Evolutionary conservation across 2,888 invertebrate genomes (phyloP), one percentile per base, ranked within the genome.

Genomic region (Lasioglossum malachurum): DNA sequence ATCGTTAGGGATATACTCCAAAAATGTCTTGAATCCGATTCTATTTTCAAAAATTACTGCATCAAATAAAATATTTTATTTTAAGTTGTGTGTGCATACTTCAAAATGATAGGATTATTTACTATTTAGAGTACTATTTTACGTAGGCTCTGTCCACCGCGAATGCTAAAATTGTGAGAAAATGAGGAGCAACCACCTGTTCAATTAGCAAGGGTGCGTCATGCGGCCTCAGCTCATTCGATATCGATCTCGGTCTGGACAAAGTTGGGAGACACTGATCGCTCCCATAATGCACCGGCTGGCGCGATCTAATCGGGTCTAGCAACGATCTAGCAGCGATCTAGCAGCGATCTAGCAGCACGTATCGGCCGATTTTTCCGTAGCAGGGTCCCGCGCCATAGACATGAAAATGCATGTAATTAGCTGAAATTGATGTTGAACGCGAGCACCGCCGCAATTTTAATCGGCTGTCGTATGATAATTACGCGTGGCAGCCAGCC

Each of bases 391-490:
- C 83, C 84, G 91, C 84, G 87, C 89, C 53, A 90, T 89, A 92
- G 92, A 93, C 93, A 92, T 92, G 94, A 93, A 95, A 94, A 95
- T 95, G 92, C 94, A 94, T 95, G 95, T 94, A 95, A 95, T 95
- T 95, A 95, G 94, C 90, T 92, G 93, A 92, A 94, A 95, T 94
- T 94, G 94, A 95, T 95, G 94, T 92, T 92, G 93, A 92, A 91
- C 90, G 92, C 91, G 92, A 93, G 88, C 91, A 80, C 91, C 89
- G 91, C 91, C 88, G 93, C 94, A 93, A 94, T 94, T 95, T 95
- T 95, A 94, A 95, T 95, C 94, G 94, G 93, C 94, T 94, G 94
- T 94, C 95, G 93, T 95, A 94, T 94, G 94, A 94, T 95, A 94
- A 95, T 95, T 95, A 94, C 93, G 93, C 92, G 92, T 91, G 92